Conservation (phyloP, 2,888 invertebrate genomes). For the Epiblema foenella region DNA sequence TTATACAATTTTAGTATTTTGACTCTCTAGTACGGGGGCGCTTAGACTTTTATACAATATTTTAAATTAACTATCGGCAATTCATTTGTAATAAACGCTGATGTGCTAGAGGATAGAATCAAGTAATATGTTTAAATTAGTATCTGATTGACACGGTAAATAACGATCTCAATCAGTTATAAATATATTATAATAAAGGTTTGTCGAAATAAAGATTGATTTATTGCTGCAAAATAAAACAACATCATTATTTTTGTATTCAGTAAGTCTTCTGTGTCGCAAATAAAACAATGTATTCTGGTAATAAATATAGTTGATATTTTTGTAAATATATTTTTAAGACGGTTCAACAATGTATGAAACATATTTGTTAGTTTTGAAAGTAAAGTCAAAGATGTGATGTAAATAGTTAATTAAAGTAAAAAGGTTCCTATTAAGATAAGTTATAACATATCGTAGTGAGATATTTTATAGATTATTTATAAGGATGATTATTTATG, state of each 20-base stretch:
- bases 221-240: neutral
- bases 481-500: conserved; percentile 73
- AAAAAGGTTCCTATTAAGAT: conserved; percentile 56
- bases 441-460: conserved; percentile 45
- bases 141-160: neutral
- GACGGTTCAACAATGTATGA: neutral
- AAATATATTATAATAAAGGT: no score
- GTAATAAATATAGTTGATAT: neutral
- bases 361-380: neutral
- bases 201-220: neutral
- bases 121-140: neutral
- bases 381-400: conserved; percentile 10
- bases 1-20: neutral
- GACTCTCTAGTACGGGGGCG: neutral
- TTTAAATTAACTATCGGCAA: no score
- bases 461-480: conserved; percentile 32
- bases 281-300: neutral
- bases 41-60: no score
- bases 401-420: conserved; percentile 54
- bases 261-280: neutral
- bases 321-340: conserved; percentile 14
- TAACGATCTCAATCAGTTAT: no score
- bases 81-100: neutral
- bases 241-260: neutral
- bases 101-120: neutral